phyloP scores from a whole-genome alignment of 2,888 invertebrate species.

The Oscheius sp. region DNA sequence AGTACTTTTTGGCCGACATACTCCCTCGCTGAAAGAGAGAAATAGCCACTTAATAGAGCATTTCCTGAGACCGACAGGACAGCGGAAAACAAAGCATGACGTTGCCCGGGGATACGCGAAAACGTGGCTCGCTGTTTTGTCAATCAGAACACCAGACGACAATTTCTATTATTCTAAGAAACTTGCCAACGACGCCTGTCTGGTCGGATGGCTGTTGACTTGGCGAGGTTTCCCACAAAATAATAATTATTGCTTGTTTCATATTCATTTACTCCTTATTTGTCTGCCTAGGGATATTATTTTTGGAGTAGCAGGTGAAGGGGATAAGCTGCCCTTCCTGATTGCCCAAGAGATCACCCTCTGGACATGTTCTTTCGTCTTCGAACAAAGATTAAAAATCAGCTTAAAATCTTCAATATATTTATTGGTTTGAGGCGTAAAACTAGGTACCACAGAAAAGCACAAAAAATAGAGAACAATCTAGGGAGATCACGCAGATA shows the following conservation, averaged over 20 bases:
- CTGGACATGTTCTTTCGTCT: no score
- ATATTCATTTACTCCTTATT: no score
- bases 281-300: no score
- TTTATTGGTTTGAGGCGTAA: slow-evolving; percentile 22
- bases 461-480: background rate
- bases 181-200: no score
- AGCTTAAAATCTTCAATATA: slow-evolving; percentile 1
- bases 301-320: no score
- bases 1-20: slow-evolving; percentile 27
- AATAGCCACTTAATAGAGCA: background rate
- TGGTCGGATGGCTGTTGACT: no score
- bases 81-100: slow-evolving; percentile 32
- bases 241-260: no score
- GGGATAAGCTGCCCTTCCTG: no score
- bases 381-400: background rate
- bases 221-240: no score
- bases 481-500: slow-evolving; percentile 25
- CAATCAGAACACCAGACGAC: background rate
- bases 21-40: background rate
- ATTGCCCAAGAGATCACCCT: no score
- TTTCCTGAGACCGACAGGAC: background rate
- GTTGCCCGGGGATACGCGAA: slow-evolving; percentile 27
- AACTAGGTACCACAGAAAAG: slow-evolving; percentile 6
- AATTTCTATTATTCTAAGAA: no score
- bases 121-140: background rate